Evolutionary conservation across 2,888 invertebrate genomes (phyloP).

Genomic region (Chymomyza fuscimana): DNA sequence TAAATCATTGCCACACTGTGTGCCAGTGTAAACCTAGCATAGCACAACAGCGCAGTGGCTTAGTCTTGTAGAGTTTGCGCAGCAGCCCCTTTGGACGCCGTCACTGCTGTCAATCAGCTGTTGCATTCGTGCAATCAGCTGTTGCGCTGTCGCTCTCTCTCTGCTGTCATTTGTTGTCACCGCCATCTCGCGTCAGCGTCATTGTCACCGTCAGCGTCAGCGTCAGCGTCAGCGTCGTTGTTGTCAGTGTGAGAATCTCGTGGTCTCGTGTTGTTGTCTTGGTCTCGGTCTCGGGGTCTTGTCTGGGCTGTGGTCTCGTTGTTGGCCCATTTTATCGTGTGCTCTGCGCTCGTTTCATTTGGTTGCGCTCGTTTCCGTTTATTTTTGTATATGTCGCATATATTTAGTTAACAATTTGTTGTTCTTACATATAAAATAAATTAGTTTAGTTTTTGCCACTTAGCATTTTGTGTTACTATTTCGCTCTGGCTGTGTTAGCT

Average conservation of each 20-base stretch:
- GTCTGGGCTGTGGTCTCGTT: not conserved
- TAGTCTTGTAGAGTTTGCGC: no score
- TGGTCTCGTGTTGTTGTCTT: slow-evolving; percentile 62
- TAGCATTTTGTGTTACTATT: slow-evolving; percentile 43
- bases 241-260: slow-evolving; percentile 32
- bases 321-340: slow-evolving; percentile 22
- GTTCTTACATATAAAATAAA: slow-evolving; percentile 49
- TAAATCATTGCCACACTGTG: no score
- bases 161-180: not conserved
- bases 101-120: no score
- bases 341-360: slow-evolving; percentile 16
- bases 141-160: not conserved
- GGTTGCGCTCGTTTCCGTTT: slow-evolving; percentile 48
- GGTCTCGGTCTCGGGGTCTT: not conserved
- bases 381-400: slow-evolving; percentile 57
- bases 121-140: not conserved
- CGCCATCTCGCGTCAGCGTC: no score
- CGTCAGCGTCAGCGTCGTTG: not conserved
- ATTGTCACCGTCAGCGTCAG: slow-evolving; percentile 29
- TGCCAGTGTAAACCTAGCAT: no score
- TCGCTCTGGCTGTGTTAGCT: slow-evolving; percentile 19
- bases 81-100: no score
- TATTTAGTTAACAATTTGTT: slow-evolving; percentile 68
- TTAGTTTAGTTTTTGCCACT: slow-evolving; percentile 42
- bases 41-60: slow-evolving; percentile 34